These are phyloP conservation scores for Tribolium madens DNA, from an alignment of 1,140 invertebrate genomes.

Conservation along the genomic window DNA sequence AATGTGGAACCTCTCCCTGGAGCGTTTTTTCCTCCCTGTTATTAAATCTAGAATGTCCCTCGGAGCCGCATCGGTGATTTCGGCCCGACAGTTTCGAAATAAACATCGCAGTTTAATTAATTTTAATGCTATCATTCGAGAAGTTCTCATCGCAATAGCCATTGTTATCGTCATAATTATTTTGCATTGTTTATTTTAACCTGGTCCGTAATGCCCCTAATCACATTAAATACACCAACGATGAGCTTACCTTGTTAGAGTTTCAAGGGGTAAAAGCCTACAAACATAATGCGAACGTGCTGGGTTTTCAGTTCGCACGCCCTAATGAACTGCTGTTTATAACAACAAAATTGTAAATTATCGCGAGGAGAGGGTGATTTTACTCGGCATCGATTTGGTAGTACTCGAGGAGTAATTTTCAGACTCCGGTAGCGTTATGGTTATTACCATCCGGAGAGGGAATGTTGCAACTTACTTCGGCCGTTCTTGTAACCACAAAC, in stretches of 20 bases:
- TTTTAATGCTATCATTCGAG: slow-evolving; percentile 24
- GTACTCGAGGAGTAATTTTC: background rate
- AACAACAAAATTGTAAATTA: slow-evolving; percentile 6
- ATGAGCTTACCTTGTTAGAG: slow-evolving; percentile 45
- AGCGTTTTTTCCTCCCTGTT: background rate
- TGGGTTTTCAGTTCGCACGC: slow-evolving; percentile 35
- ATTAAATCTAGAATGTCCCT: background rate
- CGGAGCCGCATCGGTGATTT: slow-evolving; percentile 12
- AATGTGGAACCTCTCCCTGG: background rate
- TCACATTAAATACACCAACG: slow-evolving; percentile 40
- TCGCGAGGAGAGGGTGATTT: background rate
- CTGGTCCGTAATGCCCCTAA: slow-evolving; percentile 30
- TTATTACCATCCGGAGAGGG: background rate
- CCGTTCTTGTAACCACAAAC: slow-evolving; percentile 15
- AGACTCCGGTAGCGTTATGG: slow-evolving; percentile 3
- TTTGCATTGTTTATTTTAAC: slow-evolving; percentile 42
- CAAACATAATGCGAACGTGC: slow-evolving; percentile 43
- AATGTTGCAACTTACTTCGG: slow-evolving; percentile 1
- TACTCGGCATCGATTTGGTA: background rate
- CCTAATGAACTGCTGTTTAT: slow-evolving; percentile 39
- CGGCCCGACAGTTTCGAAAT: background rate
- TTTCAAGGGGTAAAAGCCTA: slow-evolving; percentile 32
- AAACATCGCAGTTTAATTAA: slow-evolving; percentile 26
- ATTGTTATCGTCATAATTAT: slow-evolving; percentile 32
- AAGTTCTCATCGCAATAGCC: slow-evolving; percentile 1